These are phyloP conservation scores for Cyprinodon diabolis DNA, from an alignment of 2,797 vertebrate genomes.

Conservation along the genomic window DNA sequence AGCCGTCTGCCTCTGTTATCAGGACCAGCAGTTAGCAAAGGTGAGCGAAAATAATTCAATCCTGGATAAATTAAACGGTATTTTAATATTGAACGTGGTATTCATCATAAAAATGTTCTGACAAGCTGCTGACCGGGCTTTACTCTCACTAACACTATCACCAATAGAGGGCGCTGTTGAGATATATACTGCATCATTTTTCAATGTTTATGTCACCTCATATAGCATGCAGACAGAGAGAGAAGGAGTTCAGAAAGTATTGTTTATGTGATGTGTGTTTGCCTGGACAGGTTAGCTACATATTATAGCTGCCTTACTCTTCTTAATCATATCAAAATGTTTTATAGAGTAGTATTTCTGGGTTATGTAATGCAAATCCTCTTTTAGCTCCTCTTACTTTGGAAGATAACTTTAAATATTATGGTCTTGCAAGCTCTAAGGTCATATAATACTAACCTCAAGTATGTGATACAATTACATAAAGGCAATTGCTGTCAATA, in stretches of 20 bases:
- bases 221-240: too few relatives aligned
- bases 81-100: too few relatives aligned
- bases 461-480: too few relatives aligned
- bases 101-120: too few relatives aligned
- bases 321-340: neutral
- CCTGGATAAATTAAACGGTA: accelerated
- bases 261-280: neutral
- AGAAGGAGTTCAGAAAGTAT: neutral
- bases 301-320: neutral
- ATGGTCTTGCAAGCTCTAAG: too few relatives aligned
- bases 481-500: too few relatives aligned
- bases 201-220: too few relatives aligned
- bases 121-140: neutral
- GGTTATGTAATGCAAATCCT: too few relatives aligned
- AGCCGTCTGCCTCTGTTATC: slow-evolving; percentile 16
- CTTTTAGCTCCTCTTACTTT: too few relatives aligned
- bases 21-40: slow-evolving; percentile 25
- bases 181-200: neutral
- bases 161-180: slow-evolving; percentile 28
- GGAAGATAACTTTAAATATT: too few relatives aligned
- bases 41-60: slow-evolving; percentile 38
- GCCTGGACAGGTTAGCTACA: neutral
- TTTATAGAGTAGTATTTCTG: too few relatives aligned
- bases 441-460: too few relatives aligned
- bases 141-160: neutral